These are phyloP conservation scores for Adineta ricciae DNA, from an alignment of 2,888 invertebrate species.

Conservation along the genomic window DNA sequence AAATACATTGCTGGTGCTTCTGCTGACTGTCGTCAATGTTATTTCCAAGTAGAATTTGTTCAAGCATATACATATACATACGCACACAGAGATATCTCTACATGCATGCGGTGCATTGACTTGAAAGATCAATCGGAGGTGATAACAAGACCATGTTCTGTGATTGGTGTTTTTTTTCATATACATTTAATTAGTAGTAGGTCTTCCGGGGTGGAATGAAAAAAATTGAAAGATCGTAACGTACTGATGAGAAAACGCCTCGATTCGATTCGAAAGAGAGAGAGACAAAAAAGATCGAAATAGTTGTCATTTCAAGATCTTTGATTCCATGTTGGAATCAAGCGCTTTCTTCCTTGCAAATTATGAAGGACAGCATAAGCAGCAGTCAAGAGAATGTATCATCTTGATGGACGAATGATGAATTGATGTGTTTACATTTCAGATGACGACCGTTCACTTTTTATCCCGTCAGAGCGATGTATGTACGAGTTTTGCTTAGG, in stretches of 20 bases:
- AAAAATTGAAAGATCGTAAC: neutral
- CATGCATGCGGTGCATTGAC: neutral
- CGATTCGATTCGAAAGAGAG: neutral
- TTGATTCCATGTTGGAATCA: neutral
- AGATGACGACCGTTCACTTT: constrained; percentile 3
- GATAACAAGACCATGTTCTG: neutral
- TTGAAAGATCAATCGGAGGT: neutral
- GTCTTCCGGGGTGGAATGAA: neutral
- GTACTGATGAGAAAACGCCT: neutral
- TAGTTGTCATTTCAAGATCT: neutral
- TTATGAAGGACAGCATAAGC: neutral
- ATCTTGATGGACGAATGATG: neutral
- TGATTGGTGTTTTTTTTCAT: neutral
- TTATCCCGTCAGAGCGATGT: neutral
- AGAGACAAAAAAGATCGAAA: neutral
- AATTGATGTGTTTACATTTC: neutral
- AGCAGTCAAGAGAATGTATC: neutral
- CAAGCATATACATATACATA: neutral
- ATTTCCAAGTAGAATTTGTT: neutral
- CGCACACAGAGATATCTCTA: neutral
- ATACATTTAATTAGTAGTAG: neutral
- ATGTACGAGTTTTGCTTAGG: neutral
- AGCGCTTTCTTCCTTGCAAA: neutral
- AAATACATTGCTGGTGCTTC: neutral
- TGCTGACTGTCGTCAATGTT: neutral